Percentiles rank a stretch among this genome's conserved stretches.
Conservation (phyloP, 2,888 invertebrate genomes). For the Eledone cirrhosa region DNA sequence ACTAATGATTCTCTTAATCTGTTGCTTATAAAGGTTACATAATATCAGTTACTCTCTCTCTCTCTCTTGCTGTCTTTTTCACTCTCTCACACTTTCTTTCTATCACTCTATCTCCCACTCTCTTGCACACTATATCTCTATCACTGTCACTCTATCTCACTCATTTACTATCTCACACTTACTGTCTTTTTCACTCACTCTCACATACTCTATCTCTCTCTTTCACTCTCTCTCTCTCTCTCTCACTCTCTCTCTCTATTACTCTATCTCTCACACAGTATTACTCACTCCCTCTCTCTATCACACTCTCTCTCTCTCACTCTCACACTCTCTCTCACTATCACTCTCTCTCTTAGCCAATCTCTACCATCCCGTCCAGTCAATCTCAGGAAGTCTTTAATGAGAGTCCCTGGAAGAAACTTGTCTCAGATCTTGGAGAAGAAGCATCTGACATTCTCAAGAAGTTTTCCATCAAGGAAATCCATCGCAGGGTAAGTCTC, state of each 20-base stretch:
- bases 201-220: not conserved
- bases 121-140: too few relatives aligned
- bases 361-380: slow-evolving; percentile 42
- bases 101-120: too few relatives aligned
- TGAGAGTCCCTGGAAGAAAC: slow-evolving; percentile 51
- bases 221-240: too few relatives aligned
- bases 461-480: slow-evolving; percentile 51
- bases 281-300: not conserved
- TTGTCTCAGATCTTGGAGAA: slow-evolving; percentile 53
- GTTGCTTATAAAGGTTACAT: too few relatives aligned
- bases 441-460: slow-evolving; percentile 45
- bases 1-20: too few relatives aligned
- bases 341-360: not conserved
- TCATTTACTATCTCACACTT: too few relatives aligned
- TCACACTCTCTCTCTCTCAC: not conserved
- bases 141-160: too few relatives aligned
- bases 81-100: too few relatives aligned
- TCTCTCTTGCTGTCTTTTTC: too few relatives aligned
- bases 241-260: too few relatives aligned
- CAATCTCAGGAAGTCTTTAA: slow-evolving; percentile 51
- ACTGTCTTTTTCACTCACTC: not conserved
- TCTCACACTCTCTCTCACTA: not conserved
- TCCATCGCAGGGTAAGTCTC: slow-evolving; percentile 47
- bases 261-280: too few relatives aligned
- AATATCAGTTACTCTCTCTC: too few relatives aligned